Conservation (phyloP, 2,888 invertebrate species). For the Notodonta ziczac region DNA sequence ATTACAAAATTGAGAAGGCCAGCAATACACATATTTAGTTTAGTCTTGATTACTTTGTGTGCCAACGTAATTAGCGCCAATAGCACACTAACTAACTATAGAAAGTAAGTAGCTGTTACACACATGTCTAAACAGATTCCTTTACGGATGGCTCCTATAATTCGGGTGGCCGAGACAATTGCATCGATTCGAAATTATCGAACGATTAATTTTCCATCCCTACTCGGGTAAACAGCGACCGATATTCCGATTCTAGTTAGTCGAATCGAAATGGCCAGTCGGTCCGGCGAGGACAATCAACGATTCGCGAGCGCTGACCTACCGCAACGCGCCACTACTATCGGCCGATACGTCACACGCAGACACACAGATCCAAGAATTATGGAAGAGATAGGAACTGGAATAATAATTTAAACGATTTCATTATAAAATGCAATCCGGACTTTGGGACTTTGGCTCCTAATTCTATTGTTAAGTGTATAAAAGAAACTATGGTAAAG, state of each 20-base stretch:
- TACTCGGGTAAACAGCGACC: background rate
- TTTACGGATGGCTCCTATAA: no score
- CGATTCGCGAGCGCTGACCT: conserved; percentile 76
- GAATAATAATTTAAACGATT: background rate
- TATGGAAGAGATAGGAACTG: conserved; percentile 37
- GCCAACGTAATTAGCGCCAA: no score
- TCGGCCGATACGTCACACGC: conserved; percentile 63
- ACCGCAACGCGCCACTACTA: conserved; percentile 65
- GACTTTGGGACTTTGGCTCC: no score
- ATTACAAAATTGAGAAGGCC: no score
- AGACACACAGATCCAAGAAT: conserved; percentile 37
- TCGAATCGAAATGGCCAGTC: conserved; percentile 11
- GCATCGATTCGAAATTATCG: background rate
- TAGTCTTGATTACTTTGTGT: no score
- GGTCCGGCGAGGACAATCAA: conserved; percentile 48
- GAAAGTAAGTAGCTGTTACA: no score
- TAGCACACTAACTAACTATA: no score
- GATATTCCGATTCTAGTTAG: background rate
- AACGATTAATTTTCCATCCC: background rate
- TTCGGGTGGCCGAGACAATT: background rate
- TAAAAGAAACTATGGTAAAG: no score
- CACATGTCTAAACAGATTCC: no score
- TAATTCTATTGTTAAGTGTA: no score
- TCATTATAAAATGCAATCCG: background rate
- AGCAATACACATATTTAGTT: no score